These are phyloP conservation scores for Protonemura montana DNA, from an alignment of 2,888 invertebrate species.

Conservation along the genomic window DNA sequence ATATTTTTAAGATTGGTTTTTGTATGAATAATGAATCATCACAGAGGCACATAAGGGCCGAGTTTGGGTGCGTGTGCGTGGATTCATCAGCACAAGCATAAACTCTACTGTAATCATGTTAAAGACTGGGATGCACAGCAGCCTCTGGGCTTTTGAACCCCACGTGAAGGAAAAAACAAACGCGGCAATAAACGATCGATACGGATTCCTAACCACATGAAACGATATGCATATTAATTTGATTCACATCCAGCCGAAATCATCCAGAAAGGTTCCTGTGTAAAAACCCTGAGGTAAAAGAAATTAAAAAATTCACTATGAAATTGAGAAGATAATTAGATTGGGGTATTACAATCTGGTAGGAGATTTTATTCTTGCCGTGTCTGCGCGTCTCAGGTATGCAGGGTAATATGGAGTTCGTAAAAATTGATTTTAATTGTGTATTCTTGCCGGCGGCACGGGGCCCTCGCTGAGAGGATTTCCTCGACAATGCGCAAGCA, in stretches of 20 bases:
- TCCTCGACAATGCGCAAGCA: not conserved
- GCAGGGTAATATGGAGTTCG: not conserved
- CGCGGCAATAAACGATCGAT: not conserved
- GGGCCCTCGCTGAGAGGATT: not conserved
- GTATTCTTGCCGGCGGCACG: not conserved
- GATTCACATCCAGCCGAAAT: not conserved
- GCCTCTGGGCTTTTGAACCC: not conserved
- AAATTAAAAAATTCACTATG: not conserved
- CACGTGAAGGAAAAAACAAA: not conserved
- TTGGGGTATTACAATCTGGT: not conserved
- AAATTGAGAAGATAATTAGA: slow-evolving; percentile 21
- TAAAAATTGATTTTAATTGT: not conserved
- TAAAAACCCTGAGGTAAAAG: not conserved
- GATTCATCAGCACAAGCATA: not conserved
- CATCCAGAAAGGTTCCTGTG: not conserved
- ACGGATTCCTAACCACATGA: not conserved
- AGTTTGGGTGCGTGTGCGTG: not conserved
- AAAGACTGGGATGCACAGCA: not conserved
- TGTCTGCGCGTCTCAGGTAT: not conserved
- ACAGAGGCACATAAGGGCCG: not conserved
- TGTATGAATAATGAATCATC: not conserved
- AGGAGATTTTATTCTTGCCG: not conserved
- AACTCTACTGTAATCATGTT: not conserved
- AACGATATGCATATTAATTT: not conserved
- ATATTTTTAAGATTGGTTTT: not conserved